phyloP scores from a whole-genome alignment of 2,797 vertebrate species.

The Labroides dimidiatus region DNA sequence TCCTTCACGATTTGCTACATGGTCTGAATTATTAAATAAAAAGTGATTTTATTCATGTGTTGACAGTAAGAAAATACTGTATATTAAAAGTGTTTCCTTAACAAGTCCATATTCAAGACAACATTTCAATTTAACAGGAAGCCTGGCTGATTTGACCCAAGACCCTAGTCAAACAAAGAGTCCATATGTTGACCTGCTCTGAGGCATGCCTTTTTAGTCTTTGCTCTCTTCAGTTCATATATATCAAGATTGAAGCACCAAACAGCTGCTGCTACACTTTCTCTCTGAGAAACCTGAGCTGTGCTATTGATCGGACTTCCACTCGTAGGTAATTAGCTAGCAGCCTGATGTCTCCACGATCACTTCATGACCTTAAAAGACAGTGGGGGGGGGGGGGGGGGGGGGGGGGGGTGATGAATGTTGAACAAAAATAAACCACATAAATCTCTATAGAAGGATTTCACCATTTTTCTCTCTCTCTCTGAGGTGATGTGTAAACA shows the following conservation, averaged over 20 bases:
- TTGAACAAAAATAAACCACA: slow-evolving; percentile 42
- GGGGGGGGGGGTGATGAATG: slow-evolving; percentile 63
- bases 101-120: no score
- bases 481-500: slow-evolving; percentile 23
- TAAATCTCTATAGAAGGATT: slow-evolving; percentile 58
- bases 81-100: no score
- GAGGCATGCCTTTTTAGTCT: slow-evolving; percentile 40
- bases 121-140: slow-evolving; percentile 2
- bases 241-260: slow-evolving; percentile 54
- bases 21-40: slow-evolving; percentile 15
- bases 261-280: slow-evolving; percentile 79
- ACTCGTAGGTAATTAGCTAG: slow-evolving; percentile 74
- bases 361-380: slow-evolving; percentile 64
- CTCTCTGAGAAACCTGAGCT: slow-evolving; percentile 79
- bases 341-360: slow-evolving; percentile 75
- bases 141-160: neutral
- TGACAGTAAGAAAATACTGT: no score
- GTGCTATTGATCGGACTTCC: slow-evolving; percentile 80
- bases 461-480: slow-evolving; percentile 19
- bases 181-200: slow-evolving; percentile 40
- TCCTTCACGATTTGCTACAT: neutral
- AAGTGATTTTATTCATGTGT: neutral
- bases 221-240: slow-evolving; percentile 61
- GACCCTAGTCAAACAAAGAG: slow-evolving; percentile 27
- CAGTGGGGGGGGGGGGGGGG: slow-evolving; percentile 50